A percentile compares a stretch with the other conserved stretches of the same genome.
These are phyloP conservation scores for Rafetus swinhoei DNA, from an alignment of 2,113 vertebrate genomes.

Conservation along the genomic window DNA sequence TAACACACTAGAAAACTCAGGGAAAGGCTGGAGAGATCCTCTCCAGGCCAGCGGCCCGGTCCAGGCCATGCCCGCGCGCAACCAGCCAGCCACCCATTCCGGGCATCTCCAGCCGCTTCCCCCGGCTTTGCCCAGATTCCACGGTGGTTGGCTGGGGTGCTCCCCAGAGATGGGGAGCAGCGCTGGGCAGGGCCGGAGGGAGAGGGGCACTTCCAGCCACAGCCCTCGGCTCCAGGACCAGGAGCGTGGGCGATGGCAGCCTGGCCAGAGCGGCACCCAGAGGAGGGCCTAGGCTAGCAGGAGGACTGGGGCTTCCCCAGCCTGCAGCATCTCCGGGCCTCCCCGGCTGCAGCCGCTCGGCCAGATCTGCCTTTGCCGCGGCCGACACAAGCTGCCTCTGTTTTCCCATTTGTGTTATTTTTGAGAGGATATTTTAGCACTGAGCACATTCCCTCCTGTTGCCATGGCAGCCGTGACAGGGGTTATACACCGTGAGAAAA, in stretches of 20 bases:
- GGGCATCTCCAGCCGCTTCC: background rate
- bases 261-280: too few relatives aligned
- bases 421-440: conserved; percentile 87
- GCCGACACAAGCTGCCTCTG: conserved; percentile 74
- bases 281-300: background rate
- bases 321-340: conserved; percentile 44
- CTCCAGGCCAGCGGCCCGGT: background rate
- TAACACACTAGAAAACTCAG: background rate
- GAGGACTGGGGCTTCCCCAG: conserved; percentile 18
- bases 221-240: too few relatives aligned
- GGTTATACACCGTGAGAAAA: conserved; percentile 89
- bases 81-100: rapidly evolving
- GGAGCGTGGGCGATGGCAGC: too few relatives aligned
- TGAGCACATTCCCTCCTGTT: conserved; percentile 85
- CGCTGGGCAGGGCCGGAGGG: rapidly evolving
- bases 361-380: conserved; percentile 64
- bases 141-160: too few relatives aligned
- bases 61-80: too few relatives aligned
- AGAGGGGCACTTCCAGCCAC: background rate
- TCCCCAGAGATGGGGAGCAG: background rate
- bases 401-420: conserved; percentile 89
- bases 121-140: too few relatives aligned
- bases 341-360: conserved; percentile 30
- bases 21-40: background rate
- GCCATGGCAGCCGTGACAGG: conserved; percentile 87